Base-by-base conservation (phyloP, 2,888 invertebrate genomes). In the Chrysolina oricalcia region DNA sequence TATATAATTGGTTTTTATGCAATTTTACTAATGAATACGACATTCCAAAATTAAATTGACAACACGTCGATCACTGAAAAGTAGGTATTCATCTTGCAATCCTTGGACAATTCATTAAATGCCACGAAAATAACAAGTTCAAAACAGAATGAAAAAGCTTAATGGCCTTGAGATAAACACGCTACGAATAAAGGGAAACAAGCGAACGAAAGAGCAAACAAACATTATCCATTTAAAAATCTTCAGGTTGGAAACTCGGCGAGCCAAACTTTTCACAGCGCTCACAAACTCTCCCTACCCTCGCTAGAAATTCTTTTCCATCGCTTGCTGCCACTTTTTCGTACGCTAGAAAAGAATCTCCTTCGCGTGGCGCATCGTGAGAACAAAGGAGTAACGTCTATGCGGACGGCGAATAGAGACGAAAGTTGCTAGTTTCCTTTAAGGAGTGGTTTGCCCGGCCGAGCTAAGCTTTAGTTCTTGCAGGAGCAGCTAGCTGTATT, bases 381-480 rank as follows among this genome's bases (percentile, higher is more conserved):
- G 75, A 83, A 86, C 86, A 86, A 86, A 84, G 85, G 78, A 79
- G 43, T 77, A 77, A 64, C 72, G 83, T 78, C 70, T 85, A 83
- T 78, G 80, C 50, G 23, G 15, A 46, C 53, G 66, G 68, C 62
- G 74, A 50, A 83, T 86, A 87, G 77, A 82, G 87, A 70, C 84
- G 83, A 86, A 76, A 85, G 78, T 87, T 81, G 85, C 43, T 46
- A 46, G 70, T 73, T 70, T 73, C 76, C 86, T 86, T 85, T 87
- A 88, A 88, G 89, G 89, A 88, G 87, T 87, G 88, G 88, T 88
- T 87, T 85, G 84, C 88, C 88, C 87, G 88, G 88, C 86, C 88
- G 86, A 88, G 88, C 88, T 88, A 89, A 88, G 89, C 89, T 88
- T 87, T 88, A 88, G 88, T 88, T 89, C 89, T 89, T 89, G 89